Conservation (phyloP, 1,140 invertebrate species). For the Berghia stephanieae region DNA sequence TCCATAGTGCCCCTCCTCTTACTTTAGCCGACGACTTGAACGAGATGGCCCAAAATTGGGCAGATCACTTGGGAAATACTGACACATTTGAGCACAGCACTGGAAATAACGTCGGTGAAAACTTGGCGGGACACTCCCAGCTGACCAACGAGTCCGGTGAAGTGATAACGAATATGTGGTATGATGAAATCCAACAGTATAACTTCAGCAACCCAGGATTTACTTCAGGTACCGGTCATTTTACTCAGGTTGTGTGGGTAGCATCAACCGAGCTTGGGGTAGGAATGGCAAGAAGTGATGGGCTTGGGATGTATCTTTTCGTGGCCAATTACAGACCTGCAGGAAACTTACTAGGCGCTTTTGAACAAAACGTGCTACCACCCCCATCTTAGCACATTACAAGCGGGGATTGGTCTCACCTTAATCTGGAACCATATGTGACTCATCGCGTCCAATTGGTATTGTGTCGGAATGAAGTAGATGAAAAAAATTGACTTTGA, state of each 20-base stretch:
- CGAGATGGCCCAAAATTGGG: constrained; percentile 29
- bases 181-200: constrained; percentile 24
- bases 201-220: constrained; percentile 20
- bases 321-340: constrained; percentile 85
- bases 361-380: constrained; percentile 74
- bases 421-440: too few relatives aligned
- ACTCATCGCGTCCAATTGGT: too few relatives aligned
- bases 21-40: constrained; percentile 17
- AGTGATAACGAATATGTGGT: constrained; percentile 23
- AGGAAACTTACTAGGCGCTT: constrained; percentile 79
- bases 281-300: constrained; percentile 71
- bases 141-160: neutral
- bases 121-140: constrained; percentile 22
- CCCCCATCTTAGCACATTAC: too few relatives aligned
- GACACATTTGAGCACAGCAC: constrained; percentile 17
- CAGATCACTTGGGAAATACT: constrained; percentile 23
- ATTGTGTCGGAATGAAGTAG: too few relatives aligned
- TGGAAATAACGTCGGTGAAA: constrained; percentile 22
- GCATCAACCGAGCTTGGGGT: constrained; percentile 77
- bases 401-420: too few relatives aligned
- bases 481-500: too few relatives aligned
- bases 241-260: constrained; percentile 74
- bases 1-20: constrained; percentile 4
- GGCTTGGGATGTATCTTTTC: constrained; percentile 75
- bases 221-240: constrained; percentile 53